These are phyloP conservation scores for Delia radicum DNA, from an alignment of 1,140 invertebrate genomes.

Conservation along the genomic window DNA sequence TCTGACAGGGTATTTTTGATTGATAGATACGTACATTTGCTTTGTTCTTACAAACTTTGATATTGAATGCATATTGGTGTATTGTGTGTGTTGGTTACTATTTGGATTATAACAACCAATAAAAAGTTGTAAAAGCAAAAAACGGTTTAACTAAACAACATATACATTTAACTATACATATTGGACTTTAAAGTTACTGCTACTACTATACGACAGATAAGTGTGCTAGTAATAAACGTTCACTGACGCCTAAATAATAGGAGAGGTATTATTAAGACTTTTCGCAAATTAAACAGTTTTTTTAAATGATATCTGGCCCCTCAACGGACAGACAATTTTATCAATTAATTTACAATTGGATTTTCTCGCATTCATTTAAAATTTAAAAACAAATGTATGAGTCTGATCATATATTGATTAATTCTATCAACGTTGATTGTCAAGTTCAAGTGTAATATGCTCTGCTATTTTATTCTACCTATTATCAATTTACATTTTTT, in stretches of 20 bases:
- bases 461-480: neutral
- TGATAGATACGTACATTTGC: too few species aligned
- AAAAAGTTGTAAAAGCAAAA: neutral
- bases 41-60: too few species aligned
- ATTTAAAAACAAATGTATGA: neutral
- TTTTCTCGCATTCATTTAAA: neutral
- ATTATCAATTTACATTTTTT: neutral
- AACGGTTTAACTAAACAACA: neutral
- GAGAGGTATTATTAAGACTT: too few species aligned
- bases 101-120: neutral
- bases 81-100: neutral
- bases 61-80: too few species aligned
- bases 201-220: too few species aligned
- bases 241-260: too few species aligned
- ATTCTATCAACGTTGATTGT: neutral
- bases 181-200: neutral
- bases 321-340: neutral
- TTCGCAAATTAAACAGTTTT: too few species aligned
- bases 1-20: too few species aligned
- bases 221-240: too few species aligned
- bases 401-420: neutral
- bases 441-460: neutral
- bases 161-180: neutral
- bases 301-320: neutral
- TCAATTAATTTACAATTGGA: neutral